These are phyloP conservation scores for Pogonognathellus flavescens DNA, from an alignment of 1,140 invertebrate genomes.

Conservation along the genomic window DNA sequence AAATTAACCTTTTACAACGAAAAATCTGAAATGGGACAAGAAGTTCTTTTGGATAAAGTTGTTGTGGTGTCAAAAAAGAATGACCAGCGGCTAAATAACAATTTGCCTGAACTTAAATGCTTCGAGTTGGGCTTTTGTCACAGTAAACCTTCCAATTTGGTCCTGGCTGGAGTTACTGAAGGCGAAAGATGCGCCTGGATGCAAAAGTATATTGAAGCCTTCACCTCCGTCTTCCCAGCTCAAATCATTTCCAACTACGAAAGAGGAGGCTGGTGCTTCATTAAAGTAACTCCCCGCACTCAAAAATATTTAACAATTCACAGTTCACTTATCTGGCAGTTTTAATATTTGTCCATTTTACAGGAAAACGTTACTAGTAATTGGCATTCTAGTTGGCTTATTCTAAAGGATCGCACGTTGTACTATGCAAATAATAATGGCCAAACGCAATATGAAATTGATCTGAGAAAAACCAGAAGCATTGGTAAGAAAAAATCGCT, in stretches of 20 bases:
- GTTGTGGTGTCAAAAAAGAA: slow-evolving; percentile 57
- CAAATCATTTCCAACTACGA: slow-evolving; percentile 76
- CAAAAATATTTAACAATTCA: too few species aligned
- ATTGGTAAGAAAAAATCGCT: slow-evolving; percentile 80
- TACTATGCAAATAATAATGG: slow-evolving; percentile 75
- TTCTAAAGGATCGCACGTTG: slow-evolving; percentile 80
- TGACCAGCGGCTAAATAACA: slow-evolving; percentile 69
- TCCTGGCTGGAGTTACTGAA: slow-evolving; percentile 74
- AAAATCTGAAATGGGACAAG: slow-evolving; percentile 51
- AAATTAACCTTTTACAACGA: slow-evolving; percentile 63
- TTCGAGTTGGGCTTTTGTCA: slow-evolving; percentile 73
- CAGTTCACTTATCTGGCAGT: background rate
- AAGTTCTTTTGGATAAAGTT: slow-evolving; percentile 57
- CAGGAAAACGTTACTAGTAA: slow-evolving; percentile 77
- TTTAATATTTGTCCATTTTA: slow-evolving; percentile 60
- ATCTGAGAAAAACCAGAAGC: slow-evolving; percentile 84
- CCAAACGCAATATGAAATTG: slow-evolving; percentile 75
- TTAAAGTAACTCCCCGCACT: slow-evolving; percentile 73
- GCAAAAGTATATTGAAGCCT: slow-evolving; percentile 77
- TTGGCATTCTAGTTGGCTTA: slow-evolving; percentile 84
- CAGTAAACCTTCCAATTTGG: slow-evolving; percentile 68
- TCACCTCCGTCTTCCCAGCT: slow-evolving; percentile 75
- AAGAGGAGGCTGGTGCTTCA: slow-evolving; percentile 78
- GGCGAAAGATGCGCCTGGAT: slow-evolving; percentile 78
- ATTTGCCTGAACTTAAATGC: slow-evolving; percentile 75